Evolutionary conservation across 1,140 invertebrate species (phyloP).

Genomic region (Branchinecta lynchi): DNA sequence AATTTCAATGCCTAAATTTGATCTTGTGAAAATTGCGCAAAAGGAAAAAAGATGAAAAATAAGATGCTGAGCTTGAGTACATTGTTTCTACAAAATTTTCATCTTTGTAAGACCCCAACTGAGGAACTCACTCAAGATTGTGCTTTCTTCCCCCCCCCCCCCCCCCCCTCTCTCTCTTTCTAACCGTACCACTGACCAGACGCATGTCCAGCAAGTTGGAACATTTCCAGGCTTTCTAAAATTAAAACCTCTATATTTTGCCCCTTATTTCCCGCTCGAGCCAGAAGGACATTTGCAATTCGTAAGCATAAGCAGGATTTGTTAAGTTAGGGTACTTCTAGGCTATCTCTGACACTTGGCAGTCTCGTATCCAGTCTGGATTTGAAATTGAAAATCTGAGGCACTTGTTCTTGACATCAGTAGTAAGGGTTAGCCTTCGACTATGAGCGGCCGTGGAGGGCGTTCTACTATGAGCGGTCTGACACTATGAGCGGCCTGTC

Average conservation of each 20-base stretch:
- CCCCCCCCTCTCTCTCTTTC: not conserved
- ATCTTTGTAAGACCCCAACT: not conserved
- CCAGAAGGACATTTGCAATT: not conserved
- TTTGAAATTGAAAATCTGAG: too few species aligned
- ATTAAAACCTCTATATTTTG: not conserved
- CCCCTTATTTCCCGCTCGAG: not conserved
- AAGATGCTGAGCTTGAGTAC: not conserved
- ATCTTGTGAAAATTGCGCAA: not conserved
- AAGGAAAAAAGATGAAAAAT: not conserved
- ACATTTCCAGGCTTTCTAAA: not conserved
- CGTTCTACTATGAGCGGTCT: too few species aligned
- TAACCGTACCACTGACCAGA: not conserved
- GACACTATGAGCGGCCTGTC: too few species aligned
- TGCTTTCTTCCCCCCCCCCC: too few species aligned
- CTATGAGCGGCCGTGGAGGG: too few species aligned
- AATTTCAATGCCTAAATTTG: not conserved
- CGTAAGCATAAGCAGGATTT: not conserved
- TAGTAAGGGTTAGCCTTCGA: too few species aligned
- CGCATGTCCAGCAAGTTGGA: not conserved
- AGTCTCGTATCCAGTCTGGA: too few species aligned
- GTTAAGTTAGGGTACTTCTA: too few species aligned
- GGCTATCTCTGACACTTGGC: too few species aligned
- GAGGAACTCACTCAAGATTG: not conserved
- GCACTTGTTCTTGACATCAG: too few species aligned
- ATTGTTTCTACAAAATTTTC: not conserved